Evolutionary conservation across 2,888 invertebrate species (phyloP).

Genomic region (Eupithecia dodoneata): DNA sequence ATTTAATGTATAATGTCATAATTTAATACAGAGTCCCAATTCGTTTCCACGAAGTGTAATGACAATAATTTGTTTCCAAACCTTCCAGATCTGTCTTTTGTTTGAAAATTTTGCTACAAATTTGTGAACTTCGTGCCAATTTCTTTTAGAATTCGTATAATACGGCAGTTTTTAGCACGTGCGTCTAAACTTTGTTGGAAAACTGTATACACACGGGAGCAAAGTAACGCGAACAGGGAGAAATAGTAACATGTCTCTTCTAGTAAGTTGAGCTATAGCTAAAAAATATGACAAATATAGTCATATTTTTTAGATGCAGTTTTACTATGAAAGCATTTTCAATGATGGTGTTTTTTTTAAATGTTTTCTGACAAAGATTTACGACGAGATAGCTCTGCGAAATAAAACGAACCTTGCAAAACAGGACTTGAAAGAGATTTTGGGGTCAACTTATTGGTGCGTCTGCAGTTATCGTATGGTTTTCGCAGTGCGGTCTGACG

Average conservation of each 20-base stretch:
- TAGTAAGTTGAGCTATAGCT: not conserved
- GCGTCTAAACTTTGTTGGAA: conserved; percentile 17
- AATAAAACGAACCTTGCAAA: not conserved
- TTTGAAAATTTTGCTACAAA: conserved; percentile 50
- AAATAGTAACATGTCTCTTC: not conserved
- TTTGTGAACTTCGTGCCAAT: conserved; percentile 64
- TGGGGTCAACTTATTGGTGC: conserved; percentile 5
- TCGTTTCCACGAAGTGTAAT: conserved; percentile 64
- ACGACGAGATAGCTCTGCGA: conserved; percentile 8
- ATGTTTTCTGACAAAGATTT: conserved; percentile 17
- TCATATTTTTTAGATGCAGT: not conserved
- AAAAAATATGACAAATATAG: no score
- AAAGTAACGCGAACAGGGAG: not conserved
- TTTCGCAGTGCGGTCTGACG: conserved; percentile 22
- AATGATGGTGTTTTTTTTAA: not conserved
- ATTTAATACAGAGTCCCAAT: conserved; percentile 31
- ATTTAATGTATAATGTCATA: conserved; percentile 2
- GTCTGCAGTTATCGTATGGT: conserved; percentile 10
- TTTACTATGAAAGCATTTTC: not conserved
- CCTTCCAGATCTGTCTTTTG: conserved; percentile 44
- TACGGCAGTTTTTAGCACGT: conserved; percentile 23
- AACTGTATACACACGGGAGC: not conserved
- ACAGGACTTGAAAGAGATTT: not conserved
- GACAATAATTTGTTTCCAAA: conserved; percentile 69
- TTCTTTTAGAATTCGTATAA: conserved; percentile 38